These are phyloP conservation scores for Anas georgica DNA, from an alignment of 2,797 vertebrate genomes.

Conservation along the genomic window DNA sequence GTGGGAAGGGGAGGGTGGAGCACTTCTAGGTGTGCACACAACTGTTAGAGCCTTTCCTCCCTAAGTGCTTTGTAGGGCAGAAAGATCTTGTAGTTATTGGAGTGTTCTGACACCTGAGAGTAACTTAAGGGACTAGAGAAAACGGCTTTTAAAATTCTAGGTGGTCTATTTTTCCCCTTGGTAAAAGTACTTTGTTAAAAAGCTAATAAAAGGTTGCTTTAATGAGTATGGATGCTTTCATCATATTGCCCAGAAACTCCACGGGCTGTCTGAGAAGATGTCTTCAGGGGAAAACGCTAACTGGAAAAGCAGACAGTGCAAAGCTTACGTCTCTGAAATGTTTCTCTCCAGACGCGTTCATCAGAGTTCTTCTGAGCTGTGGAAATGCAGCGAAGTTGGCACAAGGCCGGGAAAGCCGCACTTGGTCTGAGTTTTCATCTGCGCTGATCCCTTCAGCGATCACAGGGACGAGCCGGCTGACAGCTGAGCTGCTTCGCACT, in stretches of 20 bases:
- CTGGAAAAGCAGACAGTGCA: background rate
- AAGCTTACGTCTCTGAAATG: background rate
- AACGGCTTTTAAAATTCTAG: background rate
- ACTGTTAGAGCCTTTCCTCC: background rate
- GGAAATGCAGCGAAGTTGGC: background rate
- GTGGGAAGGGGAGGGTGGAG: background rate
- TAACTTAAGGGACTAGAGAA: background rate
- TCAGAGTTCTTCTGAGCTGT: background rate
- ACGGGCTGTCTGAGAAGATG: background rate
- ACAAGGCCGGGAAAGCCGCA: background rate
- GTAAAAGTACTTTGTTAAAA: background rate
- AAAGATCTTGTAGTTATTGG: background rate
- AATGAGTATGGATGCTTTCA: background rate
- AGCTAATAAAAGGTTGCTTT: background rate
- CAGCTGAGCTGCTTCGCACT: background rate
- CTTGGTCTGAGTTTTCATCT: background rate
- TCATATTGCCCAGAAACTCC: background rate
- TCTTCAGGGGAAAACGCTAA: background rate
- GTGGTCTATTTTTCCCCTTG: background rate
- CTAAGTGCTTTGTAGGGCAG: background rate
- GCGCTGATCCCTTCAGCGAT: background rate
- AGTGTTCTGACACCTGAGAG: background rate
- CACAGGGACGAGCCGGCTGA: fast-evolving
- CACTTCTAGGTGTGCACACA: background rate
- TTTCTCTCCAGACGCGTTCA: background rate